Base-by-base conservation (phyloP, 2,888 invertebrate genomes). In the Tanypteryx hageni region DNA sequence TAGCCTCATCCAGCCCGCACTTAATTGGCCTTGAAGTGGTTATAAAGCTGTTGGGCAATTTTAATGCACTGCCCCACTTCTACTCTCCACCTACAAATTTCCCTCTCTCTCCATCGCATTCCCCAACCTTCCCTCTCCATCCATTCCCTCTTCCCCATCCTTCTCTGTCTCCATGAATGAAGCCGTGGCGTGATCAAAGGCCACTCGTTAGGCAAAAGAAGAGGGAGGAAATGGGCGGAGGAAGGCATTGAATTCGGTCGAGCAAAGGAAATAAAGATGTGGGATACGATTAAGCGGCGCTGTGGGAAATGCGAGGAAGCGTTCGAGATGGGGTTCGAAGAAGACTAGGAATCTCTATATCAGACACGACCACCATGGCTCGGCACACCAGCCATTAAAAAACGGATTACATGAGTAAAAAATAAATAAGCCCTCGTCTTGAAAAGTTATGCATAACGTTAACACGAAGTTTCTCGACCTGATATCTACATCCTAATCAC, bases 151-250 rank as follows among this genome's bases (percentile, higher is more conserved):
- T 86, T 86, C 58, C 85, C 59, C 83, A 44, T 8, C 83, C 83
- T 16, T 18, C 14, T 13, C 2, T 58, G 85, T 59, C 68, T 64
- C 44, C 89, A 56, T 64, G 64, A 68, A 89, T 64, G 64, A 89
- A 89, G 61, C 89, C 89, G 31, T 89, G 44, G 89, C 89, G 89
- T 89, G 89, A 89, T 68, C 89, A 89, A 89, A 89, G 64, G 64
- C 89, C 89, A 68, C 89, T 89, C 89, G 44, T 89, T 89, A 89
- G 44, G 27, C 31, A 44, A 18, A 10, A 86, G 61, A 89, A 27
- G 61, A 44, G 44, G 61, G 44, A 89, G 89, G 89, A 89, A 89
- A n/a, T 68, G 59, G 89, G 22, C 18, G 86, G 86, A 27, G 61
- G 56, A 64, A 64, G 64, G 89, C 89, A n/a, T 89, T 64, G 64